Evolutionary conservation across 2,888 invertebrate genomes (phyloP), one percentile per base, ranked within the genome.

Genomic region (Pandemis cinnamomeana): DNA sequence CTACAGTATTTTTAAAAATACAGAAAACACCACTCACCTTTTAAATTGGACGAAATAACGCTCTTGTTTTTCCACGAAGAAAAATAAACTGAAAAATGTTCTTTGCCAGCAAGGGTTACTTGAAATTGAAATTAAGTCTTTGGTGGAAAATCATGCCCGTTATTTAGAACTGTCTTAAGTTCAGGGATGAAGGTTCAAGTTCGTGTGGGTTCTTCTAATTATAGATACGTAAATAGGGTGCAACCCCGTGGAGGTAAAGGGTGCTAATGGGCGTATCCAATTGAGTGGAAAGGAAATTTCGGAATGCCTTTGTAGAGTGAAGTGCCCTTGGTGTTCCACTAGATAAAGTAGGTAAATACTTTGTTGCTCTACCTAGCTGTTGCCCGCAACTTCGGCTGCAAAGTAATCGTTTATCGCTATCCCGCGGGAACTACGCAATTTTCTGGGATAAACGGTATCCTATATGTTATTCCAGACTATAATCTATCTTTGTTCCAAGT

Each of bases 231-330:
- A 11, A 61, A 41, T 46, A 41, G n/a, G n/a, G 13, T 51, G 51
- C 27, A 62, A 20, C 41, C 61, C 44, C 42, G 61, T 44, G 58
- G 66, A 76, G 66, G 81, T 78, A 82, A 83, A 82, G 82, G 83
- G 83, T 82, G 82, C 83, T 86, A 86, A 86, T 86, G 85, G 87
- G 85, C 75, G 85, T 75, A 73, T 77, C 76, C 84, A 84, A 88
- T 85, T 85, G 85, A 79, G 84, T 77, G 83, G 85, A 87, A 88
- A 88, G 80, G 83, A 80, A 87, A 87, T 88, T 86, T 82, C 79
- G 78, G 83, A 83, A 83, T 84, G 80, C 80, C 80, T 78, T 80
- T 76, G 75, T 70, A 11, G 15, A 55, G 55, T 20, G n/a, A 55
- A 55, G 55, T 15, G 55, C 20, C 20, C 55, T 55, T 55, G 15